phyloP scores from a whole-genome alignment of 2,888 invertebrate genomes.

The Neoitamus cyanurus region DNA sequence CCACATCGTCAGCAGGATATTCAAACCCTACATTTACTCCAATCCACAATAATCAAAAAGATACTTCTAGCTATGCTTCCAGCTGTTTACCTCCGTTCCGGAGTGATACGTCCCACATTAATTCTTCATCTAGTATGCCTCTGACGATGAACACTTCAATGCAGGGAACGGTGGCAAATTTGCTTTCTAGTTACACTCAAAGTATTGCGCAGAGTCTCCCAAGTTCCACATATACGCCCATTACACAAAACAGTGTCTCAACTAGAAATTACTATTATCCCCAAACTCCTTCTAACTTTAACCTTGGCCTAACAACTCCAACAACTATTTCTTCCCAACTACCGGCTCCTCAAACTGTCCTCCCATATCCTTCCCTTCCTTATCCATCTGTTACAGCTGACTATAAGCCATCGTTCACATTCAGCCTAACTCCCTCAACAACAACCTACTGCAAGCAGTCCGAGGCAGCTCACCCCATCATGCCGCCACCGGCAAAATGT shows the following conservation, averaged over 20 bases:
- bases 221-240: neutral
- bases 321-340: neutral
- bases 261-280: slow-evolving; percentile 25
- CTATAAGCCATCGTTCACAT: slow-evolving; percentile 50
- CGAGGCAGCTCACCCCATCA: neutral
- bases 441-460: neutral
- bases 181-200: neutral
- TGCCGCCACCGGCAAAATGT: neutral
- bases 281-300: slow-evolving; percentile 36
- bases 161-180: neutral
- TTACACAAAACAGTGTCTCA: neutral
- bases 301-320: slow-evolving; percentile 33
- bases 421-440: slow-evolving; percentile 49
- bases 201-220: neutral
- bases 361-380: slow-evolving; percentile 34
- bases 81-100: neutral
- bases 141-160: neutral
- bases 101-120: neutral
- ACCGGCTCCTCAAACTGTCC: neutral
- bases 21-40: neutral
- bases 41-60: neutral
- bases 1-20: neutral
- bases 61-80: neutral
- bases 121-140: neutral
- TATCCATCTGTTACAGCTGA: slow-evolving; percentile 23